Base-by-base conservation (phyloP, 2,888 invertebrate species). In the Autographa pulchrina region DNA sequence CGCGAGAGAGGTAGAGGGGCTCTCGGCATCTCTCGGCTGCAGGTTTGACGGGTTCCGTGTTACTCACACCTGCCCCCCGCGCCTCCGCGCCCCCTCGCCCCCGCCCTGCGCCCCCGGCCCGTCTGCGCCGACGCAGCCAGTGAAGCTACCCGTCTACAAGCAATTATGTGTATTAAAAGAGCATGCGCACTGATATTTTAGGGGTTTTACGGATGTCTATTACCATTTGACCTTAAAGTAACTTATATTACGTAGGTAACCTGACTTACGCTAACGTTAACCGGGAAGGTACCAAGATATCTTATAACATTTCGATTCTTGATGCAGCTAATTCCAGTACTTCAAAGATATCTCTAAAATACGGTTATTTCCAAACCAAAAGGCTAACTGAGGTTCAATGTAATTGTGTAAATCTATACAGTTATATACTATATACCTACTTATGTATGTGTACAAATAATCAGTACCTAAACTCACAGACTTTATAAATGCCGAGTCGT, bases 11-110 rank as follows among this genome's bases (percentile, higher is more conserved):
- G 89, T 85, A 76, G 79, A 88, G 86, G 88, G 88, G 83, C 87
- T 84, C 90, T 77, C 89, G 86, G 89, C 85, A 81, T 84, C 84
- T 88, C 88, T 88, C 89, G 89, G 90, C 86, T 91, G 92, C 94
- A 93, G 92, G 94, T 94, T 90, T 89, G 94, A 94, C 95, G 88
- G 95, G 95, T 94, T 95, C 95, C 92, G 95, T 95, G 94, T 95
- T 95, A 95, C 95, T 82, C 94, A 83, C 80, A 69, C 77, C 81
- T 81, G 84, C 88, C 86, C 85, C 87, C 81, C 74, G 77, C 82
- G 70, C 83, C 82, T 25, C 84, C 86, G 85, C 86, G 81, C 74
- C 76, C 81, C 69, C 83, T 81, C 84, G 69, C 78, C 65, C 64
- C 66, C 75, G 68, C 77, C 70, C 69, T 81, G 48, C 86, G 77